These are phyloP conservation scores for Typhlomys cinereus DNA, from an alignment of 2,113 vertebrate genomes.

Conservation along the genomic window DNA sequence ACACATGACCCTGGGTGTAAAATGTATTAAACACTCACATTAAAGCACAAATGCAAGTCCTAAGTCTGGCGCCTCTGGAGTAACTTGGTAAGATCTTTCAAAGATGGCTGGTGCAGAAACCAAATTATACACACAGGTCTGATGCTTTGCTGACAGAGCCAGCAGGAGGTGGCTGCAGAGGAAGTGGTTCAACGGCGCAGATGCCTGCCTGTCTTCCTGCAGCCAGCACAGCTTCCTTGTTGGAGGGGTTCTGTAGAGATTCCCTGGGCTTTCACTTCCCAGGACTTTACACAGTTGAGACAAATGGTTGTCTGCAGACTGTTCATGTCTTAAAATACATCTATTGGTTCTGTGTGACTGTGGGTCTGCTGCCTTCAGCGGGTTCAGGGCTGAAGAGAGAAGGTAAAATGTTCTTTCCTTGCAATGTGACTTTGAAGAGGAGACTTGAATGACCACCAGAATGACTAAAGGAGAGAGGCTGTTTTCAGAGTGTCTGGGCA, in stretches of 20 bases:
- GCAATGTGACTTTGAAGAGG: background rate
- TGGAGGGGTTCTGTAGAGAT: background rate
- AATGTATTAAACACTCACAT: background rate
- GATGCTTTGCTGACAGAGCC: background rate
- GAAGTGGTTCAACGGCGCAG: background rate
- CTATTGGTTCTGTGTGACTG: background rate
- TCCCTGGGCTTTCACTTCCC: background rate
- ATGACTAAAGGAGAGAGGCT: background rate
- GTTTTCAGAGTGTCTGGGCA: background rate
- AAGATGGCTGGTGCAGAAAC: background rate
- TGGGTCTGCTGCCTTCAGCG: background rate
- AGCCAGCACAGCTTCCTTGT: background rate
- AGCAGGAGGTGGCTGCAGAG: background rate
- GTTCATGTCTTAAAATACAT: background rate
- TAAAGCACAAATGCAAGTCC: background rate
- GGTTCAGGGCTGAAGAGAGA: background rate
- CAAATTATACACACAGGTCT: background rate
- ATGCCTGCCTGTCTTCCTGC: background rate
- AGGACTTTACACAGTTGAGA: background rate
- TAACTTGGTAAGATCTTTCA: too few species aligned
- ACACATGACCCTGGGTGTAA: background rate
- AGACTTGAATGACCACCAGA: background rate
- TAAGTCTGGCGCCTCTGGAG: background rate
- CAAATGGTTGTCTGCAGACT: background rate
- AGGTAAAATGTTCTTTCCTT: too few species aligned